Evolutionary conservation across 2,113 vertebrate genomes (phyloP).

Genomic region (Romanogobio albipinnatus): DNA sequence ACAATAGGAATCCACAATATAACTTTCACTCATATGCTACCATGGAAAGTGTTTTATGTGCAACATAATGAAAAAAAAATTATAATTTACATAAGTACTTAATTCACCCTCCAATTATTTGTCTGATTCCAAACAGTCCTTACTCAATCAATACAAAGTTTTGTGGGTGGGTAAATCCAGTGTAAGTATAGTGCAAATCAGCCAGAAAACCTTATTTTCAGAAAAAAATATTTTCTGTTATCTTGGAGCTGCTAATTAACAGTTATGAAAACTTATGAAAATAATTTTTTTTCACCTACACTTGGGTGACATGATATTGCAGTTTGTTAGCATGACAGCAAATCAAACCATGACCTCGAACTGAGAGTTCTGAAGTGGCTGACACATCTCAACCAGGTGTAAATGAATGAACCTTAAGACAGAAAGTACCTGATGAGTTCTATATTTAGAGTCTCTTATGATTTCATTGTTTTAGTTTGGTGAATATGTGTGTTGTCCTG

Average conservation of each 20-base stretch:
- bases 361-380: neutral
- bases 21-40: neutral
- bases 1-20: neutral
- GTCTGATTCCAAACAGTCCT: neutral
- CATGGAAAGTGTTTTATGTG: neutral
- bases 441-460: neutral
- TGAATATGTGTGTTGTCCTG: neutral
- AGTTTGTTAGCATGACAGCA: neutral
- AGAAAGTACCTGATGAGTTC: neutral
- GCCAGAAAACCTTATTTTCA: neutral
- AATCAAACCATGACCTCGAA: neutral
- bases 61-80: too few species aligned
- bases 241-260: conserved; percentile 40
- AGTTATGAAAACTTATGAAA: conserved; percentile 13
- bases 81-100: neutral
- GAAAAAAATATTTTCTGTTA: conserved; percentile 2
- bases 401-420: neutral
- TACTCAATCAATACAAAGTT: neutral
- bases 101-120: conserved; percentile 4
- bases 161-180: neutral
- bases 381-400: conserved; percentile 11
- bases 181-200: conserved; percentile 9
- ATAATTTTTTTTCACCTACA: conserved; percentile 21
- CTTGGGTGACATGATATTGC: neutral
- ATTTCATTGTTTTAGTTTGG: neutral